Base-by-base conservation (phyloP, 2,888 invertebrate species). In the Eupeodes latifasciatus region DNA sequence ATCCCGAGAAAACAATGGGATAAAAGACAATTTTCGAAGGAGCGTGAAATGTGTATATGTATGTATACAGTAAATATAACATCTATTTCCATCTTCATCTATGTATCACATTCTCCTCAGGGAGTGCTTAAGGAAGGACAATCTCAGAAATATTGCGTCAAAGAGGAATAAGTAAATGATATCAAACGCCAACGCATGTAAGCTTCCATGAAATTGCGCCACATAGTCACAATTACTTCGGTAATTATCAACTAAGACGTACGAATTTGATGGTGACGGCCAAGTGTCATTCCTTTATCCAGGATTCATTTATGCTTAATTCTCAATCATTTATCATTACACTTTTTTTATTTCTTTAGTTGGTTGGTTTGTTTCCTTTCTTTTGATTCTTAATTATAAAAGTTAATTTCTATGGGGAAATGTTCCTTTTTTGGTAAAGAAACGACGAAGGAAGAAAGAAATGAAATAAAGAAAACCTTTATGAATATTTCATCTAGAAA, bases 221-320 rank as follows among this genome's bases (percentile, higher is more conserved):
- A 19, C 53, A 36, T 53, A 78, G 66, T 77, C 57, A 59, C 78
- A 74, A 74, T 59, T 66, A 59, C 72, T 81, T 81, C 11, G 74
- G 81, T 81, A 81, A 75, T 81, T 74, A 81, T 81, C 66, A 81
- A 75, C 81, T 66, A 81, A 61, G 72, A 14, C 40, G 27, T 27
- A 51, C 27, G 66, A 72, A 47, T 78, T 78, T 53, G 9, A 19
- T 53, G 66, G 51, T 57, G 44, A 72, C 74, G 77, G 83, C 57
- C 72, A 74, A 78, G 59, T 78, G 83, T 83, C 83, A 83, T 49
- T 59, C 59, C 40, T 44, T 83, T 55, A 55, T 53, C 51, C 36
- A 51, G 72, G 51, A 64, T 83, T 83, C 83, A 83, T 77, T 78
- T 62, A 72, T 59, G 72, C 78, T 67, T 72, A 78, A 78, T 77